Evolutionary conservation across 2,113 vertebrate species (phyloP).

Genomic region (Gymnogyps californianus): DNA sequence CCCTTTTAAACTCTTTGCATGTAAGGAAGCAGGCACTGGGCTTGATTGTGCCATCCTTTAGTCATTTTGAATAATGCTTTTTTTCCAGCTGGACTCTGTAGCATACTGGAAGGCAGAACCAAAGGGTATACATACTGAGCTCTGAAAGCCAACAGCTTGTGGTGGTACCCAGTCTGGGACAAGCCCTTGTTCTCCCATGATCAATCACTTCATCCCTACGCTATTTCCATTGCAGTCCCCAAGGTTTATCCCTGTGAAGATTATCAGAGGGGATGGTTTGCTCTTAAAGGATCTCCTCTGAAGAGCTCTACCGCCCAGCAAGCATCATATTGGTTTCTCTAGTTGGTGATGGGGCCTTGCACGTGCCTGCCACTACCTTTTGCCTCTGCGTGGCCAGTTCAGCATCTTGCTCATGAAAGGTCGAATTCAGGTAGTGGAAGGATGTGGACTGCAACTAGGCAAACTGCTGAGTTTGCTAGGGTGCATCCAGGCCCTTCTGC

Average conservation of each 20-base stretch:
- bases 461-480: not conserved
- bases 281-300: not conserved
- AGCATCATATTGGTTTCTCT: not conserved
- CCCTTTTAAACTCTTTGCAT: not conserved
- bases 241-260: not conserved
- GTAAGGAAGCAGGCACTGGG: not conserved
- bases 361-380: fast-evolving
- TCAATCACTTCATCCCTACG: not conserved
- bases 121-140: not conserved
- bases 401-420: not conserved
- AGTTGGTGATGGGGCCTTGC: not conserved
- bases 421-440: not conserved
- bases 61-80: not conserved
- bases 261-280: not conserved
- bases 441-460: not conserved
- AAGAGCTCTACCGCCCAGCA: not conserved
- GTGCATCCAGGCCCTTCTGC: not conserved
- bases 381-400: not conserved
- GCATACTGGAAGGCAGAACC: not conserved
- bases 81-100: not conserved
- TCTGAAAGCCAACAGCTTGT: not conserved
- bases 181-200: not conserved
- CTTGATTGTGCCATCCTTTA: not conserved
- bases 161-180: fast-evolving
- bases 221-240: not conserved